These are phyloP conservation scores for Bombus fervidus DNA, from an alignment of 1,140 invertebrate species.

Conservation along the genomic window DNA sequence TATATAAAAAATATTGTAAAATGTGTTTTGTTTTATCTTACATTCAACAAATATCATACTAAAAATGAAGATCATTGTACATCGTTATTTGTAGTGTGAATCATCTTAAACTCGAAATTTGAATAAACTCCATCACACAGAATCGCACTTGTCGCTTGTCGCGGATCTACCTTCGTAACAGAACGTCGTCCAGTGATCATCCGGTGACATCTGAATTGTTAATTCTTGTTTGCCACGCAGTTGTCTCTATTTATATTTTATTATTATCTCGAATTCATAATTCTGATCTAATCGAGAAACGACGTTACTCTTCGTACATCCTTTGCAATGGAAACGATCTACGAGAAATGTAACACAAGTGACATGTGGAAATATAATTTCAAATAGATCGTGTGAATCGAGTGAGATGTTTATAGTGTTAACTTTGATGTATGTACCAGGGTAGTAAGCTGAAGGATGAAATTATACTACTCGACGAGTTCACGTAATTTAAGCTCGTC, in stretches of 20 bases:
- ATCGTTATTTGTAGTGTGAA: neutral
- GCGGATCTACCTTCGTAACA: constrained; percentile 26
- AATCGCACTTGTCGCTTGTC: constrained; percentile 6
- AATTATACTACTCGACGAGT: constrained; percentile 50
- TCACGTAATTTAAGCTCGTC: constrained; percentile 44
- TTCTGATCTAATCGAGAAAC: neutral
- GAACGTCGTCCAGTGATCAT: constrained; percentile 28
- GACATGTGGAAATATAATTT: constrained; percentile 36
- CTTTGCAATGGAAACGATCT: constrained; percentile 3
- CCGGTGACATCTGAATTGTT: constrained; percentile 43
- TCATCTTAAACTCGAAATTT: constrained; percentile 21
- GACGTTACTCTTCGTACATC: neutral
- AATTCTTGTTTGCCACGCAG: constrained; percentile 34
- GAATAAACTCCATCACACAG: constrained; percentile 26
- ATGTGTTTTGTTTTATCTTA: neutral
- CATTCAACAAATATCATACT: neutral
- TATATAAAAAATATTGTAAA: neutral
- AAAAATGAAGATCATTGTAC: neutral
- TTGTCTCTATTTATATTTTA: neutral
- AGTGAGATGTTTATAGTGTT: constrained; percentile 36
- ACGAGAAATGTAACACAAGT: neutral
- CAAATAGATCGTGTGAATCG: neutral
- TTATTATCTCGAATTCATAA: neutral
- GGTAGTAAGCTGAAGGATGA: constrained; percentile 53
- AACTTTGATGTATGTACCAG: constrained; percentile 53